Percentiles rank a stretch among this genome's conserved stretches.
Evolutionary conservation across 2,113 vertebrate species (phyloP).

Genomic region (Triplophysa siluroides): DNA sequence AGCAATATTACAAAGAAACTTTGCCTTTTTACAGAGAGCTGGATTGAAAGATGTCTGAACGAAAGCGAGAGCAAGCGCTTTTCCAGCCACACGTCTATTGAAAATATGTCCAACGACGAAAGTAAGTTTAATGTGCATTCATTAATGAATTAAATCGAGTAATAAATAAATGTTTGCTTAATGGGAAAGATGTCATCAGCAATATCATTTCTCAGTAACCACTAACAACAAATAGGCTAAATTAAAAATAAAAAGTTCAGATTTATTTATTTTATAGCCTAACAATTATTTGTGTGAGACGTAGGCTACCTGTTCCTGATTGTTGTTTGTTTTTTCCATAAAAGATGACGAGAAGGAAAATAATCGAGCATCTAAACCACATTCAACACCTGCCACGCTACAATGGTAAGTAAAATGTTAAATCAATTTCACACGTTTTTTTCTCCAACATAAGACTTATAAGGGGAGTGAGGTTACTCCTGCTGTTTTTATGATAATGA

Average conservation of each 20-base stretch:
- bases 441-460: too few relatives aligned
- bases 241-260: too few relatives aligned
- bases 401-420: constrained; percentile 86
- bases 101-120: constrained; percentile 97
- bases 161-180: neutral
- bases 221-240: too few relatives aligned
- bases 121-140: constrained; percentile 79
- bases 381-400: constrained; percentile 96
- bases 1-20: constrained; percentile 16
- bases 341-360: constrained; percentile 99
- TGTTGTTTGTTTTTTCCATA: constrained; percentile 42
- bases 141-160: neutral
- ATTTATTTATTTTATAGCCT: constrained; percentile 4
- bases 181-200: too few relatives aligned
- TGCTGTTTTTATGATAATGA: too few relatives aligned
- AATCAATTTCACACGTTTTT: constrained; percentile 41
- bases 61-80: constrained; percentile 98
- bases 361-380: constrained; percentile 94
- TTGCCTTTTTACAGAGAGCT: constrained; percentile 86
- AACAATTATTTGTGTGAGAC: constrained; percentile 17
- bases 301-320: neutral
- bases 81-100: constrained; percentile 94
- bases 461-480: too few relatives aligned
- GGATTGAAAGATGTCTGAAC: constrained; percentile 99
- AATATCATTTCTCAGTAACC: too few relatives aligned